phyloP scores from a whole-genome alignment of 1,140 invertebrate genomes.

The Elysia chlorotica region DNA sequence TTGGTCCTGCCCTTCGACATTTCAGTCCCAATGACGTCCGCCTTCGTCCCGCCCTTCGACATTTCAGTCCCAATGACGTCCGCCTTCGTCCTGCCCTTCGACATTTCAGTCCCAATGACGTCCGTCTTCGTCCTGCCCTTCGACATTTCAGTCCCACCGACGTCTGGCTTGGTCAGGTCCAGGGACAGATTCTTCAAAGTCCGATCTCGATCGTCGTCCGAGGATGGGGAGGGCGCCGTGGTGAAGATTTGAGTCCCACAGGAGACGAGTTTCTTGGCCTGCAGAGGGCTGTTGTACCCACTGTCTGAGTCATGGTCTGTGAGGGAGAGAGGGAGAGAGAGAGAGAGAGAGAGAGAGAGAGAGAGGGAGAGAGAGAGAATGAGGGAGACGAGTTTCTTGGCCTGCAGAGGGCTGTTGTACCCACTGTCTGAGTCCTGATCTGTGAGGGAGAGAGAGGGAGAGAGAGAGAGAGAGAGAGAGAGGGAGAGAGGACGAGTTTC shows the following conservation, averaged over 20 bases:
- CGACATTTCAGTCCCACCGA: neutral
- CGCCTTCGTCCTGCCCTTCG: too few species aligned
- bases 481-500: neutral
- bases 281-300: neutral
- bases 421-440: slow-evolving; percentile 57
- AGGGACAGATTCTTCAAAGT: neutral
- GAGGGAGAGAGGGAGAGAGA: neutral
- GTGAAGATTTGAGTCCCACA: neutral
- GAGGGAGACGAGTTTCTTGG: slow-evolving; percentile 40
- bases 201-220: neutral
- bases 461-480: too few species aligned
- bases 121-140: neutral
- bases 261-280: neutral
- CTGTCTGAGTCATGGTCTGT: neutral
- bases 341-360: neutral
- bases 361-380: slow-evolving; percentile 30
- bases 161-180: neutral
- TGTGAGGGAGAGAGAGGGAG: too few species aligned
- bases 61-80: neutral
- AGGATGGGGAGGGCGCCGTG: too few species aligned
- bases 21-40: neutral
- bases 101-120: neutral
- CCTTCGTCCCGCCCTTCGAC: too few species aligned
- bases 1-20: too few species aligned
- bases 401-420: slow-evolving; percentile 52